Evolutionary conservation across 2,888 invertebrate genomes (phyloP), one percentile per base, ranked within the genome.

Genomic region (Ormyrus labotus): DNA sequence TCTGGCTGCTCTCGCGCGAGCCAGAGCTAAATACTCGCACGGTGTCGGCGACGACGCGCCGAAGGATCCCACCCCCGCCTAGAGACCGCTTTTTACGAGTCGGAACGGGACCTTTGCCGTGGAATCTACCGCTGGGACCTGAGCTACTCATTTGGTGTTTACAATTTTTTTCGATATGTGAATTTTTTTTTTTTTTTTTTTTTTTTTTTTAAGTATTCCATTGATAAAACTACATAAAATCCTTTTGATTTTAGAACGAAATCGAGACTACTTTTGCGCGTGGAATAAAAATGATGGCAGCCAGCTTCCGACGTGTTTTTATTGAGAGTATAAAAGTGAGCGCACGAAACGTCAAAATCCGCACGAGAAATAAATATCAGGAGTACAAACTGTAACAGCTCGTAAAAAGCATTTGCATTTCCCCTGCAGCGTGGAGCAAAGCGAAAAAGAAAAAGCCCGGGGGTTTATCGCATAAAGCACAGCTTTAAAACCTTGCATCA

Each of bases 1-100:
- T 90, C 87, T 90, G 88, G 90, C 85, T 90, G 8, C 51, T 61
- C 13, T 6, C 47, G 68, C 45, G n/a, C 13, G 9, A 9, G 53
- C 67, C 7, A 9, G 60, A 70, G 70, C 64, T 77, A 70, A 77
- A 70, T 70, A 70, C 61, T 63, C 76, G 34, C 34, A 5, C 69
- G 55, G 50, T 6, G 34, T 10, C 47, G 45, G n/a, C 34, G 34
- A 34, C 34, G 57, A 45, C 57, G 51, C 79, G 58, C 63, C 74
- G 34, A 48, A 45, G 58, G 19, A n/a, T 60, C 45, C 63, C 57
- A 45, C 51, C 55, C 65, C 55, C 47, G 6, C 6, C 13, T 34
- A 55, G 2, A 34, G 34, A 2, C 34, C 8, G 11, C 10, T 60
- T 53, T 63, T 67, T 75, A 55, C 11, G 68, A 68, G 51, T 9